These are phyloP conservation scores for Holotrichia oblita DNA, from an alignment of 1,140 invertebrate genomes.

Conservation along the genomic window DNA sequence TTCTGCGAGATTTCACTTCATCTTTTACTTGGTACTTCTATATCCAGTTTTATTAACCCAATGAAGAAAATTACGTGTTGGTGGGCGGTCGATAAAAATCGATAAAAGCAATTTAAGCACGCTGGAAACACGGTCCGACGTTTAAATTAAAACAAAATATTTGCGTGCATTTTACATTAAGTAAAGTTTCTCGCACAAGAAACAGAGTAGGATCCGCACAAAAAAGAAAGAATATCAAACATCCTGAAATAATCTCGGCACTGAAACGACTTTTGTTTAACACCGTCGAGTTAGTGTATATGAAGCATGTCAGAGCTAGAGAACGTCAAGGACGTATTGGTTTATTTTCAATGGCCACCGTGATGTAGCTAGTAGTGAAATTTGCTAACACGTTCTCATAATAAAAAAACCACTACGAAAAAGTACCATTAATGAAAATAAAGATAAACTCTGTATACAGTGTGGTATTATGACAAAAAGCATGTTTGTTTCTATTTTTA, in stretches of 20 bases:
- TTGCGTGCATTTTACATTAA: not conserved
- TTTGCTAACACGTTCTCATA: not conserved
- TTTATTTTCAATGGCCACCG: slow-evolving; percentile 12
- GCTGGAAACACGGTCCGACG: not conserved
- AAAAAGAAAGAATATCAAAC: slow-evolving; percentile 4
- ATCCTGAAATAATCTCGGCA: not conserved
- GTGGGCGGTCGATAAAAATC: slow-evolving; percentile 11
- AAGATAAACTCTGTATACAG: too few species aligned
- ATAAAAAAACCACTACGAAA: not conserved
- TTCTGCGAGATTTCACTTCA: slow-evolving; percentile 8
- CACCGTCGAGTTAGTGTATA: not conserved
- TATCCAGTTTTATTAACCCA: not conserved
- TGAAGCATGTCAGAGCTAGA: not conserved
- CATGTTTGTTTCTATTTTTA: too few species aligned
- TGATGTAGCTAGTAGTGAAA: not conserved
- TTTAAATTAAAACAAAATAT: slow-evolving; percentile 14
- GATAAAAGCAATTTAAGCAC: slow-evolving; percentile 10
- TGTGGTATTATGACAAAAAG: too few species aligned
- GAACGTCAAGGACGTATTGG: not conserved
- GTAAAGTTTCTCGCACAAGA: not conserved
- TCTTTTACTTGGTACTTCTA: not conserved
- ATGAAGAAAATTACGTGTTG: not conserved
- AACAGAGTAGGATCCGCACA: not conserved
- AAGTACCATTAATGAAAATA: too few species aligned
- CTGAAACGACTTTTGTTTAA: slow-evolving; percentile 7